Base-by-base conservation (phyloP, 2,888 invertebrate genomes). In the Sclerodermus sp. region DNA sequence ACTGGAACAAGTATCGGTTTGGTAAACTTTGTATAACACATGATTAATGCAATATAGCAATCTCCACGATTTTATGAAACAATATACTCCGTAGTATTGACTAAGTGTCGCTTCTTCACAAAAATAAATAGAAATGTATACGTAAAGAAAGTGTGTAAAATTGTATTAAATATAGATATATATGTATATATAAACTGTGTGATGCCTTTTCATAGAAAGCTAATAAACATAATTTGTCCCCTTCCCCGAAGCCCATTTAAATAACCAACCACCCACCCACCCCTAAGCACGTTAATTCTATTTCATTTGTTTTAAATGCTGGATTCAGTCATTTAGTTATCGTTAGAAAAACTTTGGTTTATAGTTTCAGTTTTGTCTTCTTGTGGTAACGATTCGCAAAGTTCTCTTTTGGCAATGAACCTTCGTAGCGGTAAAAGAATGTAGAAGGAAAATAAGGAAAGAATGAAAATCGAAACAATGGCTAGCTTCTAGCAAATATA, bases 11-110 rank as follows among this genome's bases (percentile, higher is more conserved):
- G 12, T n/a, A 12, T n/a, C 34, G 34, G 34, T 34, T 4, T 34
- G 34, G 12, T 34, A 34, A n/a, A n/a, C 3, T 12, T 34, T 34
- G 12, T 34, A 9, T 30, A 34, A 34, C 34, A 34, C 10, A 34
- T 34, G 34, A 34, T 34, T 13, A 34, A 34, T 34, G 34, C 42
- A 42, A 56, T 51, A 55, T 40, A 45, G 57, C 64, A 66, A 73
- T 70, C 67, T 73, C 70, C 68, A 68, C 64, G 55, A 66, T 69
- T 71, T 67, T 55, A 57, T 58, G 29, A 8, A 40, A 45, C 10
- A n/a, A 42, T 30, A 16, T 42, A 30, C 30, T 30, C 29, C 42
- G 31, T 42, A 15, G 23, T 29, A 23, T 23, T 23, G 23, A 34
- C 34, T 34, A 13, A 13, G 34, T 34, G 34, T 34, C 34, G n/a